Conservation (phyloP, 2,888 invertebrate genomes). For the Peribatodes rhomboidaria region DNA sequence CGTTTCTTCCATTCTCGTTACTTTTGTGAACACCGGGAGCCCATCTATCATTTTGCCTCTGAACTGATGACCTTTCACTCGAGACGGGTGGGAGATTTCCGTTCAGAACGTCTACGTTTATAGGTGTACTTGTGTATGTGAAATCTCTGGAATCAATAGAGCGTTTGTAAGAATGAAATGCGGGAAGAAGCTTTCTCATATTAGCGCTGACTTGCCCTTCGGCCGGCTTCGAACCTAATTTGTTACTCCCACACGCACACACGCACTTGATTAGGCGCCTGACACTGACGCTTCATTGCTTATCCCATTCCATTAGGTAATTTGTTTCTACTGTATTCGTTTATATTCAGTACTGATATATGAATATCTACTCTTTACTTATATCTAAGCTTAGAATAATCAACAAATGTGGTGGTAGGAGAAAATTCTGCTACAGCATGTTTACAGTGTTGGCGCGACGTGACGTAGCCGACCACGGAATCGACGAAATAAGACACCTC, state of each 20-base stretch:
- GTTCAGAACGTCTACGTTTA: slow-evolving; percentile 52
- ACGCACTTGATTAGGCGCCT: slow-evolving; percentile 64
- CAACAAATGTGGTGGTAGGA: no score
- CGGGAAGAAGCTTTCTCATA: slow-evolving; percentile 36
- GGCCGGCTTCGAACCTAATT: slow-evolving; percentile 59
- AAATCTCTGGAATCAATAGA: slow-evolving; percentile 35
- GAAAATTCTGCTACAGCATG: no score
- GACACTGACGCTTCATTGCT: slow-evolving; percentile 54
- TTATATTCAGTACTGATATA: slow-evolving; percentile 23
- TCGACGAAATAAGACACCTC: no score
- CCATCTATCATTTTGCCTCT: slow-evolving; percentile 76
- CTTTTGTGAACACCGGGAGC: slow-evolving; percentile 70
- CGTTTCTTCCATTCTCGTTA: slow-evolving; percentile 74
- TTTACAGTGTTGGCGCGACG: no score
- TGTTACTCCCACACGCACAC: slow-evolving; percentile 58
- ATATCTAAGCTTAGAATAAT: not conserved
- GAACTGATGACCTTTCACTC: slow-evolving; percentile 67
- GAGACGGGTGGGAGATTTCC: slow-evolving; percentile 60
- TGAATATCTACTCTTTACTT: not conserved
- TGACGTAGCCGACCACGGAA: no score
- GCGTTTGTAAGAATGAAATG: slow-evolving; percentile 34
- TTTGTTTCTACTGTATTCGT: slow-evolving; percentile 36
- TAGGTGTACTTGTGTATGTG: slow-evolving; percentile 42
- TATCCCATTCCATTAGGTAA: slow-evolving; percentile 46
- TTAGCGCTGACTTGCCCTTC: slow-evolving; percentile 48